A percentile compares a stretch with the other conserved stretches of the same genome.
These are phyloP conservation scores for Caenorhabditis angaria DNA, from an alignment of 2,888 invertebrate genomes.

Conservation along the genomic window DNA sequence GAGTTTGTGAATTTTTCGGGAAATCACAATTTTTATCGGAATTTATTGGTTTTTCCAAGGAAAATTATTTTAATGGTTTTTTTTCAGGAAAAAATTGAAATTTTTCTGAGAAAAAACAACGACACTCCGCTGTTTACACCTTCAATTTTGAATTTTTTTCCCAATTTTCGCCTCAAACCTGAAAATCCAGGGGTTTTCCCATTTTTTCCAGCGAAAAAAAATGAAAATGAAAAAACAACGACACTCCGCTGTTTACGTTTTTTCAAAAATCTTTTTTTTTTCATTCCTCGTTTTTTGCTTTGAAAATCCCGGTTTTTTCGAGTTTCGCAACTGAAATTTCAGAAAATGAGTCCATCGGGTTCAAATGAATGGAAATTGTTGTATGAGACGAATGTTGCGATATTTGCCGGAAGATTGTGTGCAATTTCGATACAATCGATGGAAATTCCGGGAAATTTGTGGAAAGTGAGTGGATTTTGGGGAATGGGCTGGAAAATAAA, in stretches of 20 bases:
- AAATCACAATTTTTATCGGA: too few species aligned
- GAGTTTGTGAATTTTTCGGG: too few species aligned
- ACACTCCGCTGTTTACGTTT: slow-evolving; percentile 1
- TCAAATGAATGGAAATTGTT: slow-evolving; percentile 6
- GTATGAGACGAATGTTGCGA: slow-evolving; percentile 28
- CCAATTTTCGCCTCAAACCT: background rate
- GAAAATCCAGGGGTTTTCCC: background rate
- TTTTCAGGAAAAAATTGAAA: too few species aligned
- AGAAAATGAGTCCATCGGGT: background rate
- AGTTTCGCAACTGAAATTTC: background rate
- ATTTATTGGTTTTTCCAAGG: too few species aligned
- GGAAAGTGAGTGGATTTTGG: slow-evolving; percentile 3
- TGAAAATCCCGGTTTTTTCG: too few species aligned
- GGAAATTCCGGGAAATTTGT: background rate
- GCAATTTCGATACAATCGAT: slow-evolving; percentile 12
- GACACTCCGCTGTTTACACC: too few species aligned
- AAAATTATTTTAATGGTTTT: too few species aligned
- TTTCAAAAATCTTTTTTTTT: background rate
- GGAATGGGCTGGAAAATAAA: background rate
- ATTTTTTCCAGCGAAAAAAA: background rate
- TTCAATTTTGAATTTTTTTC: background rate
- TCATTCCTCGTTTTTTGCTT: background rate
- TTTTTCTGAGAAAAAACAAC: too few species aligned
- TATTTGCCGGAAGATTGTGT: slow-evolving; percentile 26
- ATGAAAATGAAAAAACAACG: background rate